These are phyloP conservation scores for Mesoligia furuncula DNA, from an alignment of 2,888 invertebrate genomes.

Conservation along the genomic window DNA sequence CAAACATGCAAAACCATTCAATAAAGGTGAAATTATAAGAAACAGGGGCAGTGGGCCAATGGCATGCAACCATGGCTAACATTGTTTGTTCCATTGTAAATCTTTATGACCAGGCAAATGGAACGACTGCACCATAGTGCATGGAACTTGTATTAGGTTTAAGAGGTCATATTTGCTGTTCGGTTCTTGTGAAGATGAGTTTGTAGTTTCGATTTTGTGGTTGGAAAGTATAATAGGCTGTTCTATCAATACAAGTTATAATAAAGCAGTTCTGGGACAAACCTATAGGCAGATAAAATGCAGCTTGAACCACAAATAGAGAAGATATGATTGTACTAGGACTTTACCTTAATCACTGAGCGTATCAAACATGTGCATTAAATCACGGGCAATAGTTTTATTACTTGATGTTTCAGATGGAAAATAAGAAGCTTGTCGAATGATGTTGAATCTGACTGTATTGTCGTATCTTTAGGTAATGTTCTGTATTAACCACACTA, in stretches of 20 bases:
- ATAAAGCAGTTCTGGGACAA: neutral
- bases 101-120: slow-evolving; percentile 51
- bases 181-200: slow-evolving; percentile 22
- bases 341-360: neutral
- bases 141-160: slow-evolving; percentile 39
- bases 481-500: neutral
- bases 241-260: neutral
- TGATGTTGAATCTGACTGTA: neutral
- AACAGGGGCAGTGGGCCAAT: slow-evolving; percentile 54
- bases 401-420: neutral
- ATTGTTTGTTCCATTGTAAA: slow-evolving; percentile 63
- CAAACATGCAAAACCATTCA: slow-evolving; percentile 57
- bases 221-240: slow-evolving; percentile 8
- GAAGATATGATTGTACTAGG: neutral
- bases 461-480: neutral
- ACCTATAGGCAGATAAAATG: neutral
- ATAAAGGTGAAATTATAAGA: slow-evolving; percentile 61
- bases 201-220: slow-evolving; percentile 18
- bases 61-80: slow-evolving; percentile 58
- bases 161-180: slow-evolving; percentile 55
- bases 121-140: slow-evolving; percentile 49
- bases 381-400: neutral
- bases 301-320: neutral
- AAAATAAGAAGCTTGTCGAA: neutral
- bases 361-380: neutral